phyloP scores from a whole-genome alignment of 1,140 invertebrate genomes.

The Pinna nobilis region DNA sequence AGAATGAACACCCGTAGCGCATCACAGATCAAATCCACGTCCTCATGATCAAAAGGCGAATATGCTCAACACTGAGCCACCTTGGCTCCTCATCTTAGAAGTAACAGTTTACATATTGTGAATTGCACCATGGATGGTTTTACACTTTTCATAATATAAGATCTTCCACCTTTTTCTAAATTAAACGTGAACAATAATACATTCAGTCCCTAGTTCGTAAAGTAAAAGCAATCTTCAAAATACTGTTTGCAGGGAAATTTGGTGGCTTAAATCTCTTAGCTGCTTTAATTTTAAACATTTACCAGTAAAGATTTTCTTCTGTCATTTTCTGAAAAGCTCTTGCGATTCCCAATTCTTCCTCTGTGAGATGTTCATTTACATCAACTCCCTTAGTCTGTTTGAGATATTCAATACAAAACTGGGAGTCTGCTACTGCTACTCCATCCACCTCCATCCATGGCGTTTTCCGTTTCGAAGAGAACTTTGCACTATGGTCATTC shows the following conservation, averaged over 20 bases:
- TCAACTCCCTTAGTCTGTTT: constrained; percentile 61
- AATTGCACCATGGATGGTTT: too few relatives aligned
- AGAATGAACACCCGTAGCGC: too few relatives aligned
- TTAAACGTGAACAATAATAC: neutral
- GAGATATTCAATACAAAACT: constrained; percentile 74
- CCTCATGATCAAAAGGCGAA: too few relatives aligned
- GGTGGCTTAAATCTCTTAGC: neutral
- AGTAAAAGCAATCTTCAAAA: neutral
- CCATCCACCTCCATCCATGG: constrained; percentile 77
- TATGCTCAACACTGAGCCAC: too few relatives aligned
- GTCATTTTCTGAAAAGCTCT: constrained; percentile 70
- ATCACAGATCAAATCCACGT: too few relatives aligned
- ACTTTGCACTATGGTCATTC: constrained; percentile 61
- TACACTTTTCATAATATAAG: too few relatives aligned
- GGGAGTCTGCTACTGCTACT: constrained; percentile 73
- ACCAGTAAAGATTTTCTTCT: constrained; percentile 75
- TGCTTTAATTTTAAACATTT: constrained; percentile 23
- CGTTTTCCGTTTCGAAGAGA: constrained; percentile 70
- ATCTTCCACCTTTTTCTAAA: neutral
- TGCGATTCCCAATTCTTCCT: constrained; percentile 54
- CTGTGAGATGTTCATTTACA: constrained; percentile 56
- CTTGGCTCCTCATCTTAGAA: too few relatives aligned
- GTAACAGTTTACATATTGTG: too few relatives aligned
- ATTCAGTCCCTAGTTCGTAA: neutral
- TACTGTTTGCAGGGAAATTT: neutral